Conservation (phyloP, 2,888 invertebrate genomes). For the Hofmannophila pseudospretella region DNA sequence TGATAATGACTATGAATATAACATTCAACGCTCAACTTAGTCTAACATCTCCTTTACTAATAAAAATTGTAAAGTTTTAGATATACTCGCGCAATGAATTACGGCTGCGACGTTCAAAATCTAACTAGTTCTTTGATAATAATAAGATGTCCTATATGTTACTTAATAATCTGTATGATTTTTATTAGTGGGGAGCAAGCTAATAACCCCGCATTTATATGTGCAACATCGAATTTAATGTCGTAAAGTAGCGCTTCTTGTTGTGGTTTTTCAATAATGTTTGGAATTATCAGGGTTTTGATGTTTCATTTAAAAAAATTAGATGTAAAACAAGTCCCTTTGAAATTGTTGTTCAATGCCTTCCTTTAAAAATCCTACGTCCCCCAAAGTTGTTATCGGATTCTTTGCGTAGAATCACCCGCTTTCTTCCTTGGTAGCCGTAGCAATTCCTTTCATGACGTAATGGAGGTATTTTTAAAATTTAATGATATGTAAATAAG, state of each 20-base stretch:
- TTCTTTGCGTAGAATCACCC: slow-evolving; percentile 41
- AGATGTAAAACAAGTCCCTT: slow-evolving; percentile 44
- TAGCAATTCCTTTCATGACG: slow-evolving; percentile 25
- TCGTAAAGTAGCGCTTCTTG: slow-evolving; percentile 64
- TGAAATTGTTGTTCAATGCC: slow-evolving; percentile 35
- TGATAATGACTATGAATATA: slow-evolving; percentile 33
- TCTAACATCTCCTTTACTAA: slow-evolving; percentile 42
- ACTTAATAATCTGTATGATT: slow-evolving; percentile 22
- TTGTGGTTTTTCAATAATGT: slow-evolving; percentile 59
- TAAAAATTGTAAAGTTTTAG: slow-evolving; percentile 28
- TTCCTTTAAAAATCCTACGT: slow-evolving; percentile 35
- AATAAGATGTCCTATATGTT: neutral
- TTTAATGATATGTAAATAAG: slow-evolving; percentile 55
- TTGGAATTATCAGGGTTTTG: slow-evolving; percentile 77
- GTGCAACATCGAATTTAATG: slow-evolving; percentile 73
- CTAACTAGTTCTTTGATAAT: neutral
- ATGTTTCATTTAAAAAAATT: slow-evolving; percentile 60
- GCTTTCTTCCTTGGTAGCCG: slow-evolving; percentile 52
- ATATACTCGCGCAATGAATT: slow-evolving; percentile 5
- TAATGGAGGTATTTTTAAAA: slow-evolving; percentile 44
- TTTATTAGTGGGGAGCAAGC: slow-evolving; percentile 40
- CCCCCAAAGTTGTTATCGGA: slow-evolving; percentile 32
- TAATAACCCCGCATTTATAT: slow-evolving; percentile 47
- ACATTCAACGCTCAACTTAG: slow-evolving; percentile 65
- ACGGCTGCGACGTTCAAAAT: neutral